These are phyloP conservation scores for Acomys russatus DNA, from an alignment of 2,797 vertebrate species.

Conservation along the genomic window DNA sequence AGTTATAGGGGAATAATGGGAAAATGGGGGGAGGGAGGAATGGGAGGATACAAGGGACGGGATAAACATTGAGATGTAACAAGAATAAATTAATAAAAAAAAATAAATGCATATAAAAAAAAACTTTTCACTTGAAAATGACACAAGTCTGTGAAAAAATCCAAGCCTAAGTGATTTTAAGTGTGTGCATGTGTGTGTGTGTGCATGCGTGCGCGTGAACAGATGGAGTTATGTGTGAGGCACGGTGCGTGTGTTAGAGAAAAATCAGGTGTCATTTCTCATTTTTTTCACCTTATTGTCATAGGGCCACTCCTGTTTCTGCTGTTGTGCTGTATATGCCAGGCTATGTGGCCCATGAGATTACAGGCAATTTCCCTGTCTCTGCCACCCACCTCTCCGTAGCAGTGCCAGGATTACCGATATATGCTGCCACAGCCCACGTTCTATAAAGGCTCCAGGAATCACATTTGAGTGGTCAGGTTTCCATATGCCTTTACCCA, in stretches of 20 bases:
- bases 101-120: no score
- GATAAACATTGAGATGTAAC: no score
- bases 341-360: background rate
- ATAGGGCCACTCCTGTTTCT: background rate
- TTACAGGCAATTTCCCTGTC: background rate
- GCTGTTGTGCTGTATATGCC: background rate
- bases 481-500: background rate
- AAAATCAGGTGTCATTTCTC: background rate
- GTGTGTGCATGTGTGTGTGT: background rate
- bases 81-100: no score
- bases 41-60: no score
- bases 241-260: background rate
- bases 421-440: no score
- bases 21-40: no score
- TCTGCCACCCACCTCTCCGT: background rate
- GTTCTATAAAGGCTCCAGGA: background rate
- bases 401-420: background rate
- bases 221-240: background rate
- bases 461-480: background rate
- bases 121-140: background rate
- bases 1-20: no score
- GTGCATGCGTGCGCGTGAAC: background rate
- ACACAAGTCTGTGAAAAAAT: background rate
- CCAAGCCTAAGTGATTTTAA: background rate
- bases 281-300: background rate